A percentile compares a stretch with the other conserved stretches of the same genome.
Evolutionary conservation across 1,140 invertebrate species (phyloP).

Genomic region (Bombus fervidus): DNA sequence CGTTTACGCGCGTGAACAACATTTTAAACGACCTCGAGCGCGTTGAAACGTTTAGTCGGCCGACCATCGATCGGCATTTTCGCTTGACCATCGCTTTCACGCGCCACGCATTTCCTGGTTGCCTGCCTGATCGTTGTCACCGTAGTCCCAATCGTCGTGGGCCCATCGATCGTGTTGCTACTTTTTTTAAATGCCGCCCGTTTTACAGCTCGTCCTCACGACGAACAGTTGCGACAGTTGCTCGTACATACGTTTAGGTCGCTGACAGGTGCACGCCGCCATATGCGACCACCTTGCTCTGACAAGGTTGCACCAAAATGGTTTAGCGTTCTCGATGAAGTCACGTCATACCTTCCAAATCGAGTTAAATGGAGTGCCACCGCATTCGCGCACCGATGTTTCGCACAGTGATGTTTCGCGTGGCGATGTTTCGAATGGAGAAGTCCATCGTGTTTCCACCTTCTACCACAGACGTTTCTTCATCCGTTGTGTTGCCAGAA

Average conservation of each 20-base stretch:
- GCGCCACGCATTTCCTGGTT: neutral
- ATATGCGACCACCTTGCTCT: constrained; percentile 67
- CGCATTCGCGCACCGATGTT: too few species aligned
- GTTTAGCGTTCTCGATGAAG: constrained; percentile 49
- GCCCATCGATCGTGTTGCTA: constrained; percentile 8
- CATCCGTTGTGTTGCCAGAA: neutral
- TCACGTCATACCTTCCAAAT: constrained; percentile 44
- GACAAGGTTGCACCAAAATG: constrained; percentile 70
- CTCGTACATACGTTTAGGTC: neutral
- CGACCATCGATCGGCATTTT: neutral
- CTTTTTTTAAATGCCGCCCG: constrained; percentile 11
- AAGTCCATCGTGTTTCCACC: neutral
- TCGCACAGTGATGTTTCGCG: neutral
- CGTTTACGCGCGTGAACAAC: neutral
- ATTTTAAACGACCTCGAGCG: neutral
- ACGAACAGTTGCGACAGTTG: constrained; percentile 61
- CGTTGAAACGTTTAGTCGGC: neutral
- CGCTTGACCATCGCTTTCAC: neutral
- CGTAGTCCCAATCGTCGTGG: too few species aligned
- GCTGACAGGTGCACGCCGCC: constrained; percentile 63
- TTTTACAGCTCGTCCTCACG: neutral
- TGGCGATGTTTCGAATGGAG: neutral
- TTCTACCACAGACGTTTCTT: neutral
- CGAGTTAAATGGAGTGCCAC: constrained; percentile 33
- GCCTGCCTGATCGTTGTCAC: neutral